Conservation (phyloP, 1,140 invertebrate species). For the Drosophila repletoides region DNA sequence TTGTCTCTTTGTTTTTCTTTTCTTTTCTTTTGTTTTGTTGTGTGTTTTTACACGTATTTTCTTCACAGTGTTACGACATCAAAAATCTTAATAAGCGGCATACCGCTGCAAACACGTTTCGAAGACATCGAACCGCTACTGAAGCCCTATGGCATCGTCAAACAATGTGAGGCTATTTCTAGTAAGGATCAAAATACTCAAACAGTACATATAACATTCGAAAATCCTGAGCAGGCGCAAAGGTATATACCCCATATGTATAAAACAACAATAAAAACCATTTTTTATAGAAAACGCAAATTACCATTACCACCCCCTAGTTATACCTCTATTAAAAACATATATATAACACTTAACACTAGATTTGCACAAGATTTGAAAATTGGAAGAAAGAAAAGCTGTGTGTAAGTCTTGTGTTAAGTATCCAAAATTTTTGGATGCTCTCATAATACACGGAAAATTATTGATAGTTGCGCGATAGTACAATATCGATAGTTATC, state of each 20-base stretch:
- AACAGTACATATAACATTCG: slow-evolving; percentile 92
- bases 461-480: slow-evolving; percentile 14
- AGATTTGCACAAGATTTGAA: slow-evolving; percentile 14
- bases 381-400: background rate
- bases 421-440: background rate
- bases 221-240: slow-evolving; percentile 93
- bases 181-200: slow-evolving; percentile 90
- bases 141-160: slow-evolving; percentile 90
- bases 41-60: slow-evolving; percentile 80
- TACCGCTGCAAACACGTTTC: slow-evolving; percentile 90
- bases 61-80: slow-evolving; percentile 87
- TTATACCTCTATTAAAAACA: too few species aligned
- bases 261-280: slow-evolving; percentile 1
- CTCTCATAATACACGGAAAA: slow-evolving; percentile 4
- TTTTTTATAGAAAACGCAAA: slow-evolving; percentile 1
- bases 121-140: slow-evolving; percentile 94
- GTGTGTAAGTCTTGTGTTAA: slow-evolving; percentile 16
- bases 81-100: slow-evolving; percentile 93
- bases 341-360: slow-evolving; percentile 24
- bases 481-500: slow-evolving; percentile 10
- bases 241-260: slow-evolving; percentile 86
- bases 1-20: slow-evolving; percentile 38
- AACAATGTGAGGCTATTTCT: slow-evolving; percentile 92
- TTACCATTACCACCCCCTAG: background rate
- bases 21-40: slow-evolving; percentile 52